Evolutionary conservation across 2,113 vertebrate species (phyloP), one percentile per base, ranked within the genome.

Genomic region (Dolichotis patagonum): DNA sequence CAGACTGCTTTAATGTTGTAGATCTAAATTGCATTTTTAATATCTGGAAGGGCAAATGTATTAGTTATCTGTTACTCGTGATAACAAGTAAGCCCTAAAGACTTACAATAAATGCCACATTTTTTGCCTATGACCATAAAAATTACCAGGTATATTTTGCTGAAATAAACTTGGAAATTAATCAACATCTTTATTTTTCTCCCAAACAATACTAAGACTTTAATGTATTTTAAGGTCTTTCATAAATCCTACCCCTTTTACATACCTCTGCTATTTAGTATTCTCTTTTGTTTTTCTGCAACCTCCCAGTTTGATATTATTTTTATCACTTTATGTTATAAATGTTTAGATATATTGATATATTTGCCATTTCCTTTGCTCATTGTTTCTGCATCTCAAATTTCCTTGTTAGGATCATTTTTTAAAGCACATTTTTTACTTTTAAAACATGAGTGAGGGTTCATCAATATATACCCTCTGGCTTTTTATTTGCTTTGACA

Each of bases 161-260:
- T 95, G 83, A 80, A 85, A 83, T 32, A 62, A 58, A 80, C 41
- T 82, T 78, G 63, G n/a, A 96, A 62, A 89, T 52, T 46, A 88
- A 38, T 46, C n/a, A 84, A 7, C 56, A 52, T 49, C 67, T 88
- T 84, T 56, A 88, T 32, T 69, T 58, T 49, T n/a, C 26, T 88
- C 52, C 32, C 43, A 43, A 91, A 62, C 69, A 90, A 69, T 32
- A 10, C 38, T 49, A 88, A 7, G 49, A 75, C 13, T 38, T 78
- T 84, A 73, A 67, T 3, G 69, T 20, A 46, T 38, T 63, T n/a
- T 62, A 84, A 96, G 60, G 46, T 19, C 7, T 43, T 49, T 32
- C 65, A 69, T 41, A 75, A 85, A 6, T 30, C 10, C 26, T 16
- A 46, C 71, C 58, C 85, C 63, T 78, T 13, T 63, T 32, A 49